Evolutionary conservation across 2,888 invertebrate species (phyloP), one percentile per base, ranked within the genome.

Genomic region (Ypsolopha scabrella): DNA sequence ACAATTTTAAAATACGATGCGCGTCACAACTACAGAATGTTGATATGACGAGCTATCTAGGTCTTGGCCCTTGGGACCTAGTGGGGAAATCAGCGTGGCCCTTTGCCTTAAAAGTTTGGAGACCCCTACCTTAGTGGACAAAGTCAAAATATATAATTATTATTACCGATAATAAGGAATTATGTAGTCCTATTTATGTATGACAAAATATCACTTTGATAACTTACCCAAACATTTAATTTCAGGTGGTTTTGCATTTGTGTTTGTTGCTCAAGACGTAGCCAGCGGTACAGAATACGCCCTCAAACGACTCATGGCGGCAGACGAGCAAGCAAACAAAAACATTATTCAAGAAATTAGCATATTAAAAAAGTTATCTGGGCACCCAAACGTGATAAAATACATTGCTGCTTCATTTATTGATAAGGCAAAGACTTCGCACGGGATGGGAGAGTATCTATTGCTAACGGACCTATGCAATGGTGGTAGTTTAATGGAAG

Each of bases 241-340:
- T 90, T 51, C 88, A 98, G 98, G 98, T 88, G 98, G 98, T 57
- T 98, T 96, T 89, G 97, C 97, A 54, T 94, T 96, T 87, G 97
- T 98, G 54, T 98, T 94, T 88, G 93, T 95, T 61, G 97, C 96
- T 63, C 96, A 97, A 89, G 97, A 98, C 85, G 82, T 92, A 55
- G 89, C 91, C 56, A 91, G 91, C 58, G 94, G 95, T 56, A 94
- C 94, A 60, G 95, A 96, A 70, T 98, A 94, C 89, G 98, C 98
- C 64, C 88, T 98, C 58, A 98, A 98, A 90, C 91, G 94, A 74
- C 88, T 95, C 58, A 89, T 95, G 76, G 94, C 94, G 46, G 92
- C 92, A 48, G 94, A 94, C 71, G 93, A 94, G 64, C 92, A 93
- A 66, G 90, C 94, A 37, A 94, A 93, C 71, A 91, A 90, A 68